Evolutionary conservation across 1,140 invertebrate genomes (phyloP), one percentile per base, ranked within the genome.

Genomic region (Papilio xuthus): DNA sequence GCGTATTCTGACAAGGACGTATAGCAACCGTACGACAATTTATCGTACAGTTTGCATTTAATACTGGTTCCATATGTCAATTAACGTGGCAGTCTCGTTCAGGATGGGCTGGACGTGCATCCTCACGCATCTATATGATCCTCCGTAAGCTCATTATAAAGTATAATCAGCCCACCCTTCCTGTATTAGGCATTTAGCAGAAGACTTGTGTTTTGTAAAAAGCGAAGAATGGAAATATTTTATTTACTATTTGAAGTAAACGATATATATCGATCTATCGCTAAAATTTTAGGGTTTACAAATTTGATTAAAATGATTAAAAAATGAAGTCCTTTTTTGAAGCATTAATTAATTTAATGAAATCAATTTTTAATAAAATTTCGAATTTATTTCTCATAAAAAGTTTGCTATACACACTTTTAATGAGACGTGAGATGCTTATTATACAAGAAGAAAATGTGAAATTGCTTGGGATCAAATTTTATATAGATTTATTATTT

Each of bases 131-230:
- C 82, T 83, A 80, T 84, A 83, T 86, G 85, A 84, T 87, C 82
- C 82, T 84, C 53, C 50, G 50, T 37, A 28, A 85, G 76, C 78
- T 84, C 78, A 81, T 89, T 88, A 88, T 87, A 89, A 86, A 88
- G 88, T 88, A 73, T 86, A 88, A 88, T 88, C 80, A 88, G 84
- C 74, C 70, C 79, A 79, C 78, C 80, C 81, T 88, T 88, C 88
- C 88, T 88, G 84, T 83, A 80, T 67, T 77, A 79, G 77, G 78
- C 79, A 53, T 81, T 81, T 76, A 47, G 47, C 26, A 41, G 23
- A 23, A 20, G 74, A 76, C 37, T 60, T 76, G 41, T n/a, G 18
- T 53, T 63, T 32, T 75, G 73, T 75, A 32, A 26, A 12, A 53
- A 42, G 20, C 73, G 28, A 10, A 26, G 47, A 56, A 50, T 75